phyloP scores from a whole-genome alignment of 2,113 vertebrate genomes.

The Paraplagusia blochii region DNA sequence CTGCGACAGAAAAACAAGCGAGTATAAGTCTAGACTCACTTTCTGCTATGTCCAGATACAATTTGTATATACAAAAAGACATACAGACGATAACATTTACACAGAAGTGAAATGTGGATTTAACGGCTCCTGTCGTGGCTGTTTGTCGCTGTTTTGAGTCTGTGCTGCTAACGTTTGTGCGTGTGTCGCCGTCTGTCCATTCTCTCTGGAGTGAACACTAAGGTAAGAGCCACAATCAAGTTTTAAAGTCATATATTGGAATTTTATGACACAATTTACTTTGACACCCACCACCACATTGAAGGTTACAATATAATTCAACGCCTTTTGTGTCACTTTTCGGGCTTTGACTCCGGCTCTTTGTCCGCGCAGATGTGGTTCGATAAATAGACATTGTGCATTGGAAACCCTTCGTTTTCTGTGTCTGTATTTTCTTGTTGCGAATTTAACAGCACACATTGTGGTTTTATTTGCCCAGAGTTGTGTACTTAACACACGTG shows the following conservation, averaged over 20 bases:
- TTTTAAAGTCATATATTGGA: no score
- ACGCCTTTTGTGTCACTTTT: constrained; percentile 40
- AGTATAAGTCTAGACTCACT: constrained; percentile 20
- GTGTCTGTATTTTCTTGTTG: background rate
- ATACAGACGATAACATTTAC: background rate
- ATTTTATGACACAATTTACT: no score
- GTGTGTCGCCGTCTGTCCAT: constrained; percentile 51
- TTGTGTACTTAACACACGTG: no score
- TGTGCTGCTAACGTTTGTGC: background rate
- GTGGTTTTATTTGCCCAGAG: background rate
- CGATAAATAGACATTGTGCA: constrained; percentile 8
- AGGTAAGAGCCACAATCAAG: constrained; percentile 60
- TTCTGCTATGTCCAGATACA: background rate
- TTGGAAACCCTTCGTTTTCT: background rate
- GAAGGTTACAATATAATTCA: constrained; percentile 42
- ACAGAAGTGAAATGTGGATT: constrained; percentile 19
- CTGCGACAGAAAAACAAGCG: constrained; percentile 65
- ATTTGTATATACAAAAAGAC: constrained; percentile 18
- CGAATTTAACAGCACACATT: background rate
- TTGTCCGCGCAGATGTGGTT: constrained; percentile 59
- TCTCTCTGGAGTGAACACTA: constrained; percentile 69
- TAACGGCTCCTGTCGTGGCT: constrained; percentile 14
- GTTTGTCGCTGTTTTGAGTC: constrained; percentile 18
- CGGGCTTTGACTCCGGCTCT: constrained; percentile 50
- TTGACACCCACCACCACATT: constrained; percentile 1